A percentile compares a stretch with the other conserved stretches of the same genome.
Conservation (phyloP, 2,113 vertebrate genomes). For the Cheirogaleus medius region DNA sequence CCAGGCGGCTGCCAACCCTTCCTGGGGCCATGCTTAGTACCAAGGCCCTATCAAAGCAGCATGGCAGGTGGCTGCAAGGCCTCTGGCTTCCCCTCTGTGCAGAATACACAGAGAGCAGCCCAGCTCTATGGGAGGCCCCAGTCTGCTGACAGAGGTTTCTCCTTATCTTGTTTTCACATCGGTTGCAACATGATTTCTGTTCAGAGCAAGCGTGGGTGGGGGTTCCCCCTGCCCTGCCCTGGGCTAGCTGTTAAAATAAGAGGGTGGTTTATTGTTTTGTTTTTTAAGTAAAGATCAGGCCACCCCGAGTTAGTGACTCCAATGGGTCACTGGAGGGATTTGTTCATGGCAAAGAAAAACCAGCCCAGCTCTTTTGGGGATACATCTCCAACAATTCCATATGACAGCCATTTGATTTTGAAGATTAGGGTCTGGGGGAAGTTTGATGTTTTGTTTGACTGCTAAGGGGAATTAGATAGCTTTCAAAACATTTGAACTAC, state of each 20-base stretch:
- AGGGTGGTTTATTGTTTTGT: constrained; percentile 35
- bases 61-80: background rate
- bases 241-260: constrained; percentile 66
- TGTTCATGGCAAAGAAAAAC: background rate
- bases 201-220: constrained; percentile 66
- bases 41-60: accelerated
- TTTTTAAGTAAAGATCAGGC: constrained; percentile 50
- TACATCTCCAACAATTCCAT: background rate
- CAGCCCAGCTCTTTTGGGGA: background rate
- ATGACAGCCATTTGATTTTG: background rate
- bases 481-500: background rate
- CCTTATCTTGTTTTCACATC: constrained; percentile 76
- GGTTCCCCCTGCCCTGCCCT: constrained; percentile 55
- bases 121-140: background rate
- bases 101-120: background rate
- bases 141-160: constrained; percentile 48
- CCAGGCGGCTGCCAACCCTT: background rate
- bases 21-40: background rate
- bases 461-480: background rate
- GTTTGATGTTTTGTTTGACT: constrained; percentile 17
- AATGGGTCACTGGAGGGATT: background rate
- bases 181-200: constrained; percentile 23
- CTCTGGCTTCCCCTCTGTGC: background rate
- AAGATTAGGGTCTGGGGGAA: background rate
- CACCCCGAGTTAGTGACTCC: background rate